These are phyloP conservation scores for Copidosoma floridanum DNA, from an alignment of 1,140 invertebrate species.

Conservation along the genomic window DNA sequence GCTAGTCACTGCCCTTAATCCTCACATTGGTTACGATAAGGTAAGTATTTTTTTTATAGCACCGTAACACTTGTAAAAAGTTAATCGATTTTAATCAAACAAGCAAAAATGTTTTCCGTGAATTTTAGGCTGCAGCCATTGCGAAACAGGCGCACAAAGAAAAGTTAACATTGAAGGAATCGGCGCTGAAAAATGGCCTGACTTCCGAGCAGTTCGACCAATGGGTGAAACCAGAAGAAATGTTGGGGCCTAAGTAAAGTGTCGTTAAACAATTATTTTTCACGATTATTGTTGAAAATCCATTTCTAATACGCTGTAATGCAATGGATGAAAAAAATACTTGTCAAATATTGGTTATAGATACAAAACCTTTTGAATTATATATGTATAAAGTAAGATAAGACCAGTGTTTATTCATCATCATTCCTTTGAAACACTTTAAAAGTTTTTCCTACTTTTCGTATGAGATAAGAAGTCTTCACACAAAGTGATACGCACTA, in stretches of 20 bases:
- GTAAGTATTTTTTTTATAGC: slow-evolving; percentile 47
- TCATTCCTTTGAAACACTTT: no score
- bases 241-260: slow-evolving; percentile 94
- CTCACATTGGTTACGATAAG: slow-evolving; percentile 98
- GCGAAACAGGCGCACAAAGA: slow-evolving; percentile 96
- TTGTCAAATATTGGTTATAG: no score
- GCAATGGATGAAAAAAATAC: slow-evolving; percentile 10
- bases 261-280: no score
- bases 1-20: slow-evolving; percentile 98
- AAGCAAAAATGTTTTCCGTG: background rate
- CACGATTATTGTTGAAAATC: no score
- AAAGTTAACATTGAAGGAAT: slow-evolving; percentile 84
- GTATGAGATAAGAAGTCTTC: no score
- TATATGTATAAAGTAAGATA: background rate
- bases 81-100: background rate
- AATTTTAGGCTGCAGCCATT: slow-evolving; percentile 81
- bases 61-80: no score
- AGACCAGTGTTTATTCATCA: background rate
- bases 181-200: slow-evolving; percentile 86
- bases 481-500: slow-evolving; percentile 3
- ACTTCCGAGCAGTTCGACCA: slow-evolving; percentile 89
- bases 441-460: background rate
- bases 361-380: no score
- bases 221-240: slow-evolving; percentile 92
- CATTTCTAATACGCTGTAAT: no score